Evolutionary conservation across 2,888 invertebrate genomes (phyloP).

Genomic region (Drosophila buzzatii): DNA sequence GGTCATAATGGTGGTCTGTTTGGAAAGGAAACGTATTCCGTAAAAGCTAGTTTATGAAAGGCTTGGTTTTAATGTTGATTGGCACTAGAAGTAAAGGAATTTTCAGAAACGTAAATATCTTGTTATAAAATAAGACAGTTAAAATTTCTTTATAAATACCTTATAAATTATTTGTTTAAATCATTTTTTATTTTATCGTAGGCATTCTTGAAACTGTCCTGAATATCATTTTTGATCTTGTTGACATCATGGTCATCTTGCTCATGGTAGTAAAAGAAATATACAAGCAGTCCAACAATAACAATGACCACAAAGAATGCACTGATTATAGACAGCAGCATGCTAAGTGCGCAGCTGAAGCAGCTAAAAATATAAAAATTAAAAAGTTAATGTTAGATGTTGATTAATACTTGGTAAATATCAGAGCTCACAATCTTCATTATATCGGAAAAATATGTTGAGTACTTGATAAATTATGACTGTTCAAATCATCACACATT

Average conservation of each 20-base stretch:
- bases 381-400: not conserved
- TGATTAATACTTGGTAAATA: too few species aligned
- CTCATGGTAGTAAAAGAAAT: slow-evolving; percentile 74
- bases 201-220: slow-evolving; percentile 45
- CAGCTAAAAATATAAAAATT: slow-evolving; percentile 63
- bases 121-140: not conserved
- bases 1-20: slow-evolving; percentile 7
- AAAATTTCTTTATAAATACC: not conserved
- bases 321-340: slow-evolving; percentile 79
- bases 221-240: slow-evolving; percentile 60
- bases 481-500: too few species aligned
- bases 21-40: slow-evolving; percentile 15
- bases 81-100: slow-evolving; percentile 14
- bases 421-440: too few species aligned
- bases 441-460: too few species aligned
- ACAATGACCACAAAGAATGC: slow-evolving; percentile 76
- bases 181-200: slow-evolving; percentile 51
- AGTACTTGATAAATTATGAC: too few species aligned
- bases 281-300: slow-evolving; percentile 73
- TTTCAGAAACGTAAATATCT: not conserved
- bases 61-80: slow-evolving; percentile 6
- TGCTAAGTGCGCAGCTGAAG: slow-evolving; percentile 78
- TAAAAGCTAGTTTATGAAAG: slow-evolving; percentile 7
- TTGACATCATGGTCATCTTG: slow-evolving; percentile 64
- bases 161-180: slow-evolving; percentile 29